Percentiles rank a stretch among this genome's conserved stretches.
Conservation (phyloP, 2,888 invertebrate species). For the Diaphora mendica region DNA sequence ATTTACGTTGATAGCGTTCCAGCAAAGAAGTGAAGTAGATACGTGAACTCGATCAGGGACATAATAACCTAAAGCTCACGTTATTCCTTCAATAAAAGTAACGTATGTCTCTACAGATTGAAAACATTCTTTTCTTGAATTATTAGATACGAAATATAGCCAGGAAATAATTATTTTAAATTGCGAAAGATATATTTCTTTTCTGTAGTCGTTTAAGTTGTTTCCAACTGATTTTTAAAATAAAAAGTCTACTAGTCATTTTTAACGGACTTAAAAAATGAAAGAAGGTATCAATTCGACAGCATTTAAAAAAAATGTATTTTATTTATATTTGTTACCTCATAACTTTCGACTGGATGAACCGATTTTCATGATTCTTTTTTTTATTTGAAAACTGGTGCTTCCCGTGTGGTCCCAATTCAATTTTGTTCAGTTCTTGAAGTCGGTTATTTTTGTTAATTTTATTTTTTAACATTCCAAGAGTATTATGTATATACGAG, state of each 20-base stretch:
- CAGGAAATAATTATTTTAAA: slow-evolving; percentile 2
- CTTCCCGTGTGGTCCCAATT: too few species aligned
- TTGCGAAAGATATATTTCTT: background rate
- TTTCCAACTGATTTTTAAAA: background rate
- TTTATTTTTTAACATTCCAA: too few species aligned
- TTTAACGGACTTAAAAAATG: too few species aligned
- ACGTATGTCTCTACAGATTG: slow-evolving; percentile 56
- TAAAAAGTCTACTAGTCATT: background rate
- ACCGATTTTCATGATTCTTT: too few species aligned
- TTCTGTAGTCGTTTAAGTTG: background rate
- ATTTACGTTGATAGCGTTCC: slow-evolving; percentile 84
- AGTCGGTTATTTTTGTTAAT: too few species aligned
- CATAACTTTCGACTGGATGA: too few species aligned
- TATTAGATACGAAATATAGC: slow-evolving; percentile 32
- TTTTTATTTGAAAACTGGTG: too few species aligned
- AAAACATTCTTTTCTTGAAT: slow-evolving; percentile 50
- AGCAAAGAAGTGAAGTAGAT: slow-evolving; percentile 81
- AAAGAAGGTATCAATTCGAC: too few species aligned
- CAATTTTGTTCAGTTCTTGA: too few species aligned
- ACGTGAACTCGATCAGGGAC: slow-evolving; percentile 81
- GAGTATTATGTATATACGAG: background rate
- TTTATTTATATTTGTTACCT: too few species aligned
- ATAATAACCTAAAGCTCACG: slow-evolving; percentile 75
- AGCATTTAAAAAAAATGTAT: too few species aligned
- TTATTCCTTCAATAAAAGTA: slow-evolving; percentile 70